phyloP scores from a whole-genome alignment of 2,797 vertebrate genomes.

The Apogon hyalosoma region DNA sequence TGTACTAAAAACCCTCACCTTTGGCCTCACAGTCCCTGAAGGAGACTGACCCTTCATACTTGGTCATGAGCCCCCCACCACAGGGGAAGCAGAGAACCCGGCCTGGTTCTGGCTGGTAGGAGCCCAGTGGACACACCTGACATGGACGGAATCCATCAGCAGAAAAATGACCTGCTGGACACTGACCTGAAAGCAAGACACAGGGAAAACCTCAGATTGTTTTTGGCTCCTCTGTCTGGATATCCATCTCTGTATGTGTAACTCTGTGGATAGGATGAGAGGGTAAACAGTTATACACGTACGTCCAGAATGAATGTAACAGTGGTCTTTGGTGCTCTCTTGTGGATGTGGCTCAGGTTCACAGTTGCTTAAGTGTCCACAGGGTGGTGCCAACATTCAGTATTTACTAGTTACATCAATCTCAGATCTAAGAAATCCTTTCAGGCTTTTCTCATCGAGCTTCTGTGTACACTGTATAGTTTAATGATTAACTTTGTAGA shows the following conservation, averaged over 20 bases:
- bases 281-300: neutral
- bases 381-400: constrained; percentile 30
- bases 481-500: too few species aligned
- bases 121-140: constrained; percentile 87
- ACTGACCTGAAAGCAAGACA: constrained; percentile 87
- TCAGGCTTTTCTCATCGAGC: too few species aligned
- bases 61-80: constrained; percentile 93
- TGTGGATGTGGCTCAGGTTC: neutral
- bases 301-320: neutral
- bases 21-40: constrained; percentile 97
- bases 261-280: neutral
- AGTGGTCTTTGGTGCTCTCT: constrained; percentile 6
- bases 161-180: constrained; percentile 91
- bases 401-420: neutral
- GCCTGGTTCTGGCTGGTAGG: constrained; percentile 91
- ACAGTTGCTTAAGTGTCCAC: constrained; percentile 23
- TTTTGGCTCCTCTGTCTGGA: neutral
- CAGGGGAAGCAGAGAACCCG: constrained; percentile 93
- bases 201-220: neutral
- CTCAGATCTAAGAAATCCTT: too few species aligned
- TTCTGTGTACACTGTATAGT: too few species aligned
- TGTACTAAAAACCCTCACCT: constrained; percentile 80
- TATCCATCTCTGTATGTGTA: neutral
- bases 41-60: constrained; percentile 86
- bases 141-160: constrained; percentile 93